Conservation (phyloP, 1,140 invertebrate species). For the Scaptodrosophila lebanonensis region DNA sequence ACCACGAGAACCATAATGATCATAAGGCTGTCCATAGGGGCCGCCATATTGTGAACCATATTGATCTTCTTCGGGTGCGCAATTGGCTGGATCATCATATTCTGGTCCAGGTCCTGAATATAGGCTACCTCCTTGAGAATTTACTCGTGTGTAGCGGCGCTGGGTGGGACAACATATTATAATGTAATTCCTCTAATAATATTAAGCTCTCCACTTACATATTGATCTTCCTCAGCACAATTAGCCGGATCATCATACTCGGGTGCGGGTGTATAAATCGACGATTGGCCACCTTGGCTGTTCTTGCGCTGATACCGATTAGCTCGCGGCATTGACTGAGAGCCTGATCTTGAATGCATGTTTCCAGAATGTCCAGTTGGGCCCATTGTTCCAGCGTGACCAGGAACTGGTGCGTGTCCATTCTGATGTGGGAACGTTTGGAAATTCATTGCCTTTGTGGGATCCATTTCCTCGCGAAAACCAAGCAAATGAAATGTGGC, state of each 20-base stretch:
- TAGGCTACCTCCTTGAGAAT: constrained; percentile 74
- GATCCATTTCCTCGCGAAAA: constrained; percentile 96
- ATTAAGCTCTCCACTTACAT: constrained; percentile 77
- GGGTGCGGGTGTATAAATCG: constrained; percentile 85
- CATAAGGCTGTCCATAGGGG: constrained; percentile 88
- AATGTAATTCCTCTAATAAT: not conserved
- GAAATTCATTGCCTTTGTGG: constrained; percentile 90
- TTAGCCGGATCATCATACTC: constrained; percentile 95
- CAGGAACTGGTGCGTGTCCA: constrained; percentile 79
- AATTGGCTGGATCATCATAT: constrained; percentile 94
- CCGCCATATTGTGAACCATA: constrained; percentile 90
- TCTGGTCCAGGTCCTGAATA: constrained; percentile 82
- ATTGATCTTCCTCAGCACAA: constrained; percentile 91
- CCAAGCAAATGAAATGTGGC: constrained; percentile 95
- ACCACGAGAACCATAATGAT: constrained; percentile 90
- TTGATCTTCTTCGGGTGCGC: constrained; percentile 91
- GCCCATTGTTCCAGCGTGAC: constrained; percentile 87
- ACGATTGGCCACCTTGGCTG: constrained; percentile 82
- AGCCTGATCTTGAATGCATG: constrained; percentile 90
- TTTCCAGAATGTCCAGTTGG: constrained; percentile 82
- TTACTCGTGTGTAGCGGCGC: constrained; percentile 76
- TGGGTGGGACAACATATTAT: constrained; percentile 2
- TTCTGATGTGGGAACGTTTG: constrained; percentile 93
- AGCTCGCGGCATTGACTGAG: constrained; percentile 90
- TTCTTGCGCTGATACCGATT: constrained; percentile 84